Evolutionary conservation across 2,888 invertebrate genomes (phyloP).

Genomic region (Epinotia bilunana): DNA sequence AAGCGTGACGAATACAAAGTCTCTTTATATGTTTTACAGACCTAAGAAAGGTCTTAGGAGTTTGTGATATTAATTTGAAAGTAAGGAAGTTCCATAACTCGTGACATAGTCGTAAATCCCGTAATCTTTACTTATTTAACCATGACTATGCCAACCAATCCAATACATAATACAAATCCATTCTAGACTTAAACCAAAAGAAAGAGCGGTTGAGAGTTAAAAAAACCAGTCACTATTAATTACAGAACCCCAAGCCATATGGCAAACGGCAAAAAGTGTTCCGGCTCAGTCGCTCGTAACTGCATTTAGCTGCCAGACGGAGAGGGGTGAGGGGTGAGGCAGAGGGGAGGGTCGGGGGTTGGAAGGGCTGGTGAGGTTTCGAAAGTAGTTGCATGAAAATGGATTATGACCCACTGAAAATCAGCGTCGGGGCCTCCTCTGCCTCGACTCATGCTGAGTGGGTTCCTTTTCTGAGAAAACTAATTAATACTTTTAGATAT

Average conservation of each 20-base stretch:
- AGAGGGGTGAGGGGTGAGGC: conserved; percentile 22
- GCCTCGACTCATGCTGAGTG: no score
- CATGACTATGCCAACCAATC: background rate
- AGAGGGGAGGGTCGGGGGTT: conserved; percentile 1
- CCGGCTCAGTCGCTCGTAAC: conserved; percentile 25
- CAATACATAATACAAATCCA: background rate
- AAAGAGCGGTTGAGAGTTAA: conserved; percentile 4
- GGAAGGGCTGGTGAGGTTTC: background rate
- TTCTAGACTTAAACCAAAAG: background rate
- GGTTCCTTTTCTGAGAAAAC: no score
- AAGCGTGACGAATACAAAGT: background rate
- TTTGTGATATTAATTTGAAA: no score
- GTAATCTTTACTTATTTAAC: background rate
- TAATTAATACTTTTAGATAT: no score
- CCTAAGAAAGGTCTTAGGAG: background rate
- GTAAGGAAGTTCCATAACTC: background rate
- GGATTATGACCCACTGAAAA: no score
- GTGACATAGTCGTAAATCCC: background rate
- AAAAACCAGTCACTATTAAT: conserved; percentile 14
- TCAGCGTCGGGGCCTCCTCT: no score
- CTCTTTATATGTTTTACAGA: background rate
- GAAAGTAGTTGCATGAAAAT: conserved; percentile 5
- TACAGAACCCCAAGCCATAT: conserved; percentile 32
- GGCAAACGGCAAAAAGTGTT: conserved; percentile 32
- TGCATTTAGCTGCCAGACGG: conserved; percentile 36